phyloP scores from a whole-genome alignment of 1,140 invertebrate species.

The Bombus pyrosoma region DNA sequence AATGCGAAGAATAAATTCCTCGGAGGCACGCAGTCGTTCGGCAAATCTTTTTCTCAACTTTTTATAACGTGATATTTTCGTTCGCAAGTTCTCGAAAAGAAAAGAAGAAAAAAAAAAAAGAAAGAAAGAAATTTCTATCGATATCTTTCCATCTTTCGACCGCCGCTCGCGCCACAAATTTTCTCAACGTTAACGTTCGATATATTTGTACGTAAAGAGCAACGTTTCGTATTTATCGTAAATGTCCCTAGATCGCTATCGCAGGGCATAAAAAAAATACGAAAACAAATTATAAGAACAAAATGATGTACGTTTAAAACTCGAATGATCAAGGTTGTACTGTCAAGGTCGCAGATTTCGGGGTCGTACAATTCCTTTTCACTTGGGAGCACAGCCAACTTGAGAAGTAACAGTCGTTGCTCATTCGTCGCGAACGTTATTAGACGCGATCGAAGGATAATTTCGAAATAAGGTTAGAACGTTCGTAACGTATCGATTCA shows the following conservation, averaged over 20 bases:
- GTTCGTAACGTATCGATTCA: no score
- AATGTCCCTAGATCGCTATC: no score
- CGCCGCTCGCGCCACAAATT: no score
- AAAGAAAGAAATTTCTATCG: background rate
- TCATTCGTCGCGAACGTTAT: background rate
- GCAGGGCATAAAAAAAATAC: background rate
- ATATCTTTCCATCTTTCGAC: no score
- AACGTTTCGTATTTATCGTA: no score
- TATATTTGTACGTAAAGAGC: no score
- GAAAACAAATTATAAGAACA: background rate
- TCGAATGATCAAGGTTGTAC: slow-evolving; percentile 9
- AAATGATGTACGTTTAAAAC: background rate
- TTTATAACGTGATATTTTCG: background rate
- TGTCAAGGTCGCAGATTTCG: background rate
- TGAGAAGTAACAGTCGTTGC: background rate
- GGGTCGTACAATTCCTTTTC: slow-evolving; percentile 2
- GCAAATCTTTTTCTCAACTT: background rate
- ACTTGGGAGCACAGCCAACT: slow-evolving; percentile 18
- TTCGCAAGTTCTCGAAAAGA: background rate
- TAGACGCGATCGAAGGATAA: background rate
- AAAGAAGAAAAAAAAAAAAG: background rate
- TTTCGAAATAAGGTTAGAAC: background rate
- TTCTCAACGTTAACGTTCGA: no score
- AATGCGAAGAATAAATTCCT: slow-evolving; percentile 12
- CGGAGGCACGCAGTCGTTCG: background rate